A percentile compares a stretch with the other conserved stretches of the same genome.
Evolutionary conservation across 2,888 invertebrate genomes (phyloP).

Genomic region (Lucinisca nassula): DNA sequence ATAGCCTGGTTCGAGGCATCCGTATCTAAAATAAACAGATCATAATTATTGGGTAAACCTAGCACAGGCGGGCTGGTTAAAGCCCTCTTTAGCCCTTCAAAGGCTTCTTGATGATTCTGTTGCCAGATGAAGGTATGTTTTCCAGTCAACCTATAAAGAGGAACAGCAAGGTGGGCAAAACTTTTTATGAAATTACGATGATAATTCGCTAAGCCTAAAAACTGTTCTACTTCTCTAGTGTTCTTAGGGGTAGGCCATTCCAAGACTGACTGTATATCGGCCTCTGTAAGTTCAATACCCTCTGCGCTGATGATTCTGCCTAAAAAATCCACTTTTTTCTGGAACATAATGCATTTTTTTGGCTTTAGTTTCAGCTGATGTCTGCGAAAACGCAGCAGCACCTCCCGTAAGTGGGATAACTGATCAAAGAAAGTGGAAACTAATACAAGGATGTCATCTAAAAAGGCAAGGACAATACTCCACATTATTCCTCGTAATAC

Average conservation of each 20-base stretch:
- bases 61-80: slow-evolving; percentile 46
- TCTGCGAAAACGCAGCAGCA: slow-evolving; percentile 47
- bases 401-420: slow-evolving; percentile 36
- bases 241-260: slow-evolving; percentile 30
- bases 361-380: slow-evolving; percentile 57
- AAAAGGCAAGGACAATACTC: slow-evolving; percentile 63
- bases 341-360: slow-evolving; percentile 56
- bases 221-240: slow-evolving; percentile 29
- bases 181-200: slow-evolving; percentile 40
- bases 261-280: slow-evolving; percentile 45
- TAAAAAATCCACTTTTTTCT: slow-evolving; percentile 37
- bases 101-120: slow-evolving; percentile 16
- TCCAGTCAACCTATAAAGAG: slow-evolving; percentile 15
- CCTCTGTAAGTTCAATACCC: slow-evolving; percentile 37
- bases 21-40: slow-evolving; percentile 63
- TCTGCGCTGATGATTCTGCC: slow-evolving; percentile 53
- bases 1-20: slow-evolving; percentile 69
- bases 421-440: slow-evolving; percentile 54
- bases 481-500: slow-evolving; percentile 49
- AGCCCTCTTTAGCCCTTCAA: slow-evolving; percentile 16
- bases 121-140: slow-evolving; percentile 32
- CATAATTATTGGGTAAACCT: slow-evolving; percentile 51
- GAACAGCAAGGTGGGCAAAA: slow-evolving; percentile 15
- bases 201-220: slow-evolving; percentile 56
- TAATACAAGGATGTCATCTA: slow-evolving; percentile 70